Percentiles rank a stretch among this genome's conserved stretches.
phyloP scores from a whole-genome alignment of 2,797 vertebrate genomes.

The Bucorvus abyssinicus region DNA sequence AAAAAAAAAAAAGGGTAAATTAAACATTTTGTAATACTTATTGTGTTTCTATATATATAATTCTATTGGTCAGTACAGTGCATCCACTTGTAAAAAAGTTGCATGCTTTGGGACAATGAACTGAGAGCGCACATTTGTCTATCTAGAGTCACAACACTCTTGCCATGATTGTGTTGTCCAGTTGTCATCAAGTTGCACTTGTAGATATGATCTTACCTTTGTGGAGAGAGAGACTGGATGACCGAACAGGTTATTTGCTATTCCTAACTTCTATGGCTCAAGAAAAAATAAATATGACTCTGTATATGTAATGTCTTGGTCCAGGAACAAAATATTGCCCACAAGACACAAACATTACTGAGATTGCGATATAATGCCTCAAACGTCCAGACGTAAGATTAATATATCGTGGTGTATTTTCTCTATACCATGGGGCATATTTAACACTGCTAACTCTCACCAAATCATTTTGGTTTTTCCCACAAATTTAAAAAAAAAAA shows the following conservation, averaged over 20 bases:
- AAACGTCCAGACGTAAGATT: neutral
- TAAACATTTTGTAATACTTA: neutral
- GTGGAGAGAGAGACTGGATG: neutral
- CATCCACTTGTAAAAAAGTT: neutral
- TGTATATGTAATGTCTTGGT: constrained; percentile 17
- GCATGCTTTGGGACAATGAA: neutral
- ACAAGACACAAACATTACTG: constrained; percentile 8
- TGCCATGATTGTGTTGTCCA: neutral
- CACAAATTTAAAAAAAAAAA: neutral
- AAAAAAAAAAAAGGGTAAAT: neutral
- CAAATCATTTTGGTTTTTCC: neutral
- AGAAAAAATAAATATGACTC: constrained; percentile 26
- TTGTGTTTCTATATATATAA: neutral
- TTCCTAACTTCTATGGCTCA: neutral
- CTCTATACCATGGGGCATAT: neutral
- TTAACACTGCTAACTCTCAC: neutral
- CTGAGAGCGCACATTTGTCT: neutral
- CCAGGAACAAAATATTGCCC: constrained; percentile 17
- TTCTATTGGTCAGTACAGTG: neutral
- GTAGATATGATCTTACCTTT: neutral
- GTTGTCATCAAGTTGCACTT: neutral
- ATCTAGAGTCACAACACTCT: neutral
- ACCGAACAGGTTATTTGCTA: constrained; percentile 40
- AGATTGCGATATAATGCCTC: constrained; percentile 31
- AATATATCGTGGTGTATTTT: neutral